Base-by-base conservation (phyloP, 2,113 vertebrate species). In the Megaceryle maxima region DNA sequence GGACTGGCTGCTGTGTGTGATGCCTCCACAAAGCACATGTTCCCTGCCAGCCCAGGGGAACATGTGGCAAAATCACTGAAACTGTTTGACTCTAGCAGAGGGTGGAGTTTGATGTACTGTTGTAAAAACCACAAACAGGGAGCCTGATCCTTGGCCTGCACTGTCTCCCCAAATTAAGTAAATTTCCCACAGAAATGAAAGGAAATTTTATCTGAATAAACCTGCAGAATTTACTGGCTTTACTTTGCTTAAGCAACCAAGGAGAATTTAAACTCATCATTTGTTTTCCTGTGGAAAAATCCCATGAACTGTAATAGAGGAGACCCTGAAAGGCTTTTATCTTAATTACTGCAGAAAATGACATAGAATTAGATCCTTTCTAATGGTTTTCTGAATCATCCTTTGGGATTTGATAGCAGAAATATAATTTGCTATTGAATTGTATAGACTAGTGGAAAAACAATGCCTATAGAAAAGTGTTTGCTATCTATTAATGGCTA, bases 331-430 rank as follows among this genome's bases (percentile, higher is more conserved):
- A 94, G 46, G 94, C 94, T 95, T 96, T 94, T 94, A 95, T 93
- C 94, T 92, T 95, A 93, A 96, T 96, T 96, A 92, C 96, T 92
- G 67, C 35, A 94, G 92, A 93, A 94, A 92, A 95, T 96, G 93
- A 96, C 80, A 79, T 55, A 76, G 92, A 96, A 95, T 95, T 90
- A 96, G 80, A 79, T 87, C 94, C 83, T 84, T 95, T 93, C 83
- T 95, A 92, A 93, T 90, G 66, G 77, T 91, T 96, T 96, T 95
- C 41, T 91, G 92, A 95, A 94, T 60, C 69, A 66, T 87, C 86
- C 77, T 79, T 84, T 69, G 95, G 86, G 94, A 93, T 76, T 95
- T 92, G 90, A 89, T 91, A 94, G 88, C 62, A 79, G 74, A 77
- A 94, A 84, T 92, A 78, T 92, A 96, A 96, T 96, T 94, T 0